Evolutionary conservation across 2,113 vertebrate species (phyloP).

Genomic region (Scomber colias): DNA sequence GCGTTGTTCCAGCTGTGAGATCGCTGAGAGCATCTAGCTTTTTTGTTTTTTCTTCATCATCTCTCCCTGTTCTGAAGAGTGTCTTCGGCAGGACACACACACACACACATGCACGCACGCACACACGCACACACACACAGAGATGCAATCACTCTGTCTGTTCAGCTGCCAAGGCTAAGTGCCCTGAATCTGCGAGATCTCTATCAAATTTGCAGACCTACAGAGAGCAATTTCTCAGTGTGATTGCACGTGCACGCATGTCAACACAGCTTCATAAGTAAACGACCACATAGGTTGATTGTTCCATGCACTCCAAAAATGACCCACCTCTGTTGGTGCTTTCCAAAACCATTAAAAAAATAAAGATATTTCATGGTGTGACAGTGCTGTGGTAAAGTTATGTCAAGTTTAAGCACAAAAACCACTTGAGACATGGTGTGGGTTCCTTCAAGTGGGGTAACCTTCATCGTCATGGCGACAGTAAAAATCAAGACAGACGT

Average conservation of each 20-base stretch:
- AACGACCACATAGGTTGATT: too few relatives aligned
- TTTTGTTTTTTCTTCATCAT: neutral
- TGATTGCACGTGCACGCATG: constrained; percentile 19
- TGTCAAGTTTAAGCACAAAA: too few relatives aligned
- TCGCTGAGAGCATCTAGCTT: constrained; percentile 37
- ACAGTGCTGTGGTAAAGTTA: too few relatives aligned
- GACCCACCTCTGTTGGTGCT: too few relatives aligned
- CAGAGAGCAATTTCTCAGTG: constrained; percentile 44
- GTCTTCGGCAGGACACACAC: constrained; percentile 37
- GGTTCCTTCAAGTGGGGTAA: too few relatives aligned
- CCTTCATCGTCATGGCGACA: too few relatives aligned
- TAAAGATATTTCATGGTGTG: too few relatives aligned
- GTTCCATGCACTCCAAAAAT: too few relatives aligned
- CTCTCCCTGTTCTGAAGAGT: constrained; percentile 48
- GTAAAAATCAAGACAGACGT: too few relatives aligned
- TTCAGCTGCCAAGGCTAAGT: constrained; percentile 75
- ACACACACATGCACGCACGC: constrained; percentile 20
- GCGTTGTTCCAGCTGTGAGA: constrained; percentile 58
- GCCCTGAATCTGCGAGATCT: constrained; percentile 71
- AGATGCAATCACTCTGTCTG: constrained; percentile 66
- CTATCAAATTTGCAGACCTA: constrained; percentile 72
- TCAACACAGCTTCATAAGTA: too few relatives aligned
- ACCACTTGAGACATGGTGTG: too few relatives aligned
- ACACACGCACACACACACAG: constrained; percentile 18
- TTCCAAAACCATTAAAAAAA: too few relatives aligned